Evolutionary conservation across 2,113 vertebrate genomes (phyloP).

Genomic region (Myotis yumanensis): DNA sequence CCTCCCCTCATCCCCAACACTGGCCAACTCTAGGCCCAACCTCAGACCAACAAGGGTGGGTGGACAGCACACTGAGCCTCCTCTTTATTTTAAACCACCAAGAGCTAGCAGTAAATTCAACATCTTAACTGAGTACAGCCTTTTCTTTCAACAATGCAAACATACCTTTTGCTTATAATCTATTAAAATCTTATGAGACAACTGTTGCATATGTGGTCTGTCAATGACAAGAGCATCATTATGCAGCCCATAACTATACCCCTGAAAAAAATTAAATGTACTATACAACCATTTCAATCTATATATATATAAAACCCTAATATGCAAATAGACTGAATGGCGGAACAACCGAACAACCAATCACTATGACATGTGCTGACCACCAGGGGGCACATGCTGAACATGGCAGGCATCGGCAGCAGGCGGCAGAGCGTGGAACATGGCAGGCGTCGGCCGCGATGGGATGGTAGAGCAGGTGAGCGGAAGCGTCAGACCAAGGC

Average conservation of each 20-base stretch:
- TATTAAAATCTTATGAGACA: background rate
- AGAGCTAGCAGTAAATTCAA: background rate
- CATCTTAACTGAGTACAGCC: background rate
- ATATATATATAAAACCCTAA: too few species aligned
- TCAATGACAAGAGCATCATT: background rate
- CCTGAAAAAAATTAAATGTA: background rate
- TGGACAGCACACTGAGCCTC: background rate
- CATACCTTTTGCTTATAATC: background rate
- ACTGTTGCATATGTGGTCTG: background rate
- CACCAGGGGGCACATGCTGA: too few species aligned
- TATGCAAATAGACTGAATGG: too few species aligned
- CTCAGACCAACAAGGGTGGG: background rate
- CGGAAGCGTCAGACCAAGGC: too few species aligned
- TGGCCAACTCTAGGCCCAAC: background rate
- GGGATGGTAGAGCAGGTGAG: too few species aligned
- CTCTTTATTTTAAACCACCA: background rate
- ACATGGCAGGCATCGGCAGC: too few species aligned
- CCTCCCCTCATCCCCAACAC: background rate
- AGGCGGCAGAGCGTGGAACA: too few species aligned
- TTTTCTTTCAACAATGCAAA: background rate
- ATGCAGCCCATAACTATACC: background rate
- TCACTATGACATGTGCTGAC: too few species aligned
- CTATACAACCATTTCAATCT: background rate
- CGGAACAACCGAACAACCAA: too few species aligned
- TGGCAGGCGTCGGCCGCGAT: too few species aligned